These are phyloP conservation scores for Hoplodrina ambigua DNA, from an alignment of 2,888 invertebrate species.

Conservation along the genomic window DNA sequence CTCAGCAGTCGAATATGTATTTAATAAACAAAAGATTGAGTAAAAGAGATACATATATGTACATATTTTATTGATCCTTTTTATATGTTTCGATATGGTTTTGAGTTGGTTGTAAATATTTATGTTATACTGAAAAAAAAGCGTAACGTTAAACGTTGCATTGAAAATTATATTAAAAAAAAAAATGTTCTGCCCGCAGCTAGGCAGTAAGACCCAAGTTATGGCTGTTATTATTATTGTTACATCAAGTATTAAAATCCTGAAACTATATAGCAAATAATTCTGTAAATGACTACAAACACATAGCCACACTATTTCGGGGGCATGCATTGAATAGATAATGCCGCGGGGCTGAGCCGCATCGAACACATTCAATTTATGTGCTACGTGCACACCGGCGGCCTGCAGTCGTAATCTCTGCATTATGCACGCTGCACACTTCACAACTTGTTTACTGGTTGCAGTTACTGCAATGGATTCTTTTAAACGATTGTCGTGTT, in stretches of 20 bases:
- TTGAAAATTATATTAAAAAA: too few relatives aligned
- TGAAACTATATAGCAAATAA: not conserved
- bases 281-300: slow-evolving; percentile 27
- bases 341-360: slow-evolving; percentile 36
- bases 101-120: too few relatives aligned
- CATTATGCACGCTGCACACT: slow-evolving; percentile 50
- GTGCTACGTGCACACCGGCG: slow-evolving; percentile 50
- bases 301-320: slow-evolving; percentile 41
- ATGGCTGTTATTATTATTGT: too few relatives aligned
- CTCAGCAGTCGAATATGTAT: too few relatives aligned
- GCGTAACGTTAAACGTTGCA: too few relatives aligned
- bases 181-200: too few relatives aligned
- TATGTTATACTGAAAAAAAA: too few relatives aligned
- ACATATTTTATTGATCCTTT: too few relatives aligned
- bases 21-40: too few relatives aligned
- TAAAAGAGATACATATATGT: too few relatives aligned
- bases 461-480: slow-evolving; percentile 33
- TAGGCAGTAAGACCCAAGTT: too few relatives aligned
- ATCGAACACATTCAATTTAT: slow-evolving; percentile 56
- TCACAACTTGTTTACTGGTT: slow-evolving; percentile 42
- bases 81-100: too few relatives aligned
- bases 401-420: slow-evolving; percentile 39
- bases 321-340: slow-evolving; percentile 52
- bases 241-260: not conserved
- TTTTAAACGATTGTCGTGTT: not conserved